A percentile compares a stretch with the other conserved stretches of the same genome.
Evolutionary conservation across 2,113 vertebrate species (phyloP).

Genomic region (Charina bottae): DNA sequence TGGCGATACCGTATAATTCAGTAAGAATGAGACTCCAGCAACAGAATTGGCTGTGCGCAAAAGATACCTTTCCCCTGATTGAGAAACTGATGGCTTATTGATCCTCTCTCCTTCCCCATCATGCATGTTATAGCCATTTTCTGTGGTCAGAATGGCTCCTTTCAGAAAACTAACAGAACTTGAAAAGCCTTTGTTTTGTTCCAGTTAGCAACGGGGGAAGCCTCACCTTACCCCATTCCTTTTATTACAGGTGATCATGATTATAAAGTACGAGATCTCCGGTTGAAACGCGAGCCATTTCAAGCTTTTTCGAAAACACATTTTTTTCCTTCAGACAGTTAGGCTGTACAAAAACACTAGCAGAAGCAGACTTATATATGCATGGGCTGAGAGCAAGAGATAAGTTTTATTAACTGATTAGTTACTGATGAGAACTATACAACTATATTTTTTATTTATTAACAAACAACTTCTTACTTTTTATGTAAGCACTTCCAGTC

Average conservation of each 20-base stretch:
- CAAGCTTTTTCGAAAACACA: neutral
- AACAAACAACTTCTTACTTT: conserved; percentile 41
- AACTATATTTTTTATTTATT: conserved; percentile 46
- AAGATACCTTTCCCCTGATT: neutral
- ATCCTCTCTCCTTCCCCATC: neutral
- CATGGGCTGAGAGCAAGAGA: neutral
- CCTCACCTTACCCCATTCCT: neutral
- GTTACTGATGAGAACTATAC: conserved; percentile 46
- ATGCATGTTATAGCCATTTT: neutral
- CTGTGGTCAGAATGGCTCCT: neutral
- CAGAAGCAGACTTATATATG: neutral
- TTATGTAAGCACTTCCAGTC: conserved; percentile 36
- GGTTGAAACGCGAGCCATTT: neutral
- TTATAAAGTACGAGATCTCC: neutral
- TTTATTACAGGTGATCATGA: neutral
- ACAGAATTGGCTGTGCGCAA: neutral
- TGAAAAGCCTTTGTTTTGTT: neutral
- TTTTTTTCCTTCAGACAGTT: neutral
- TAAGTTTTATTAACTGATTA: conserved; percentile 30
- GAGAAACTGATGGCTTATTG: neutral
- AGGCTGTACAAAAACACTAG: neutral
- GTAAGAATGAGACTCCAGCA: neutral
- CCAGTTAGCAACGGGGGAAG: neutral
- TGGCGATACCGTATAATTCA: neutral
- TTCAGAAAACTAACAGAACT: neutral